Conservation (phyloP, 2,113 vertebrate species). For the Xenus cinereus region DNA sequence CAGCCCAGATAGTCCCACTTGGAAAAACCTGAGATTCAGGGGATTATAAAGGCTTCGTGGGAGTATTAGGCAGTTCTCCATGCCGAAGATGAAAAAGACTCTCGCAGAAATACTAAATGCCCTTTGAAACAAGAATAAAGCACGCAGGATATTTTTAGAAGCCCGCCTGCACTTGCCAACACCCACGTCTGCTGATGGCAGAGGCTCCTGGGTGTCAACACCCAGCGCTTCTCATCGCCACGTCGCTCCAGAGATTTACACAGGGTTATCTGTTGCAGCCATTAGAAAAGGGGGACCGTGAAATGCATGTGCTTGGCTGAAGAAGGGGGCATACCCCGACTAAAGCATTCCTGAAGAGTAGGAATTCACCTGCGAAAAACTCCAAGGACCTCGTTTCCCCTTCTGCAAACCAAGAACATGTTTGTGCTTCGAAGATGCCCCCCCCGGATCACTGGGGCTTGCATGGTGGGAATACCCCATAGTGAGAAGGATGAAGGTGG, state of each 20-base stretch:
- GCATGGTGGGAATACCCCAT: background rate
- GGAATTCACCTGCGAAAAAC: background rate
- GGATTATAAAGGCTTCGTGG: slow-evolving; percentile 20
- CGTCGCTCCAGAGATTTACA: rapidly evolving
- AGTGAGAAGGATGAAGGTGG: background rate
- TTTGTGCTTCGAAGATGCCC: background rate
- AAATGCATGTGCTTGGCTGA: rapidly evolving
- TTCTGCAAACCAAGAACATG: background rate
- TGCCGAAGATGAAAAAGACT: slow-evolving; percentile 47
- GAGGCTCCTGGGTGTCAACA: background rate
- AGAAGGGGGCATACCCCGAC: rapidly evolving
- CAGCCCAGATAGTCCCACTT: background rate
- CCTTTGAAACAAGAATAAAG: slow-evolving; percentile 59
- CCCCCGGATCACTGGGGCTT: rapidly evolving
- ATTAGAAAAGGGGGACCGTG: background rate
- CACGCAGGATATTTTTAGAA: slow-evolving; percentile 47
- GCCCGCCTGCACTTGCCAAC: slow-evolving; percentile 26
- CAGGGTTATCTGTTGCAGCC: background rate
- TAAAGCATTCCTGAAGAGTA: background rate
- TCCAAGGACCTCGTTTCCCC: background rate
- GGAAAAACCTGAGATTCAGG: slow-evolving; percentile 4
- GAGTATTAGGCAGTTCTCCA: slow-evolving; percentile 50
- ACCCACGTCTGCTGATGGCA: slow-evolving; percentile 55
- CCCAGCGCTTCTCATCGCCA: background rate
- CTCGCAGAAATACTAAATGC: slow-evolving; percentile 22